phyloP scores from a whole-genome alignment of 2,888 invertebrate genomes.

The Amiota communis region DNA sequence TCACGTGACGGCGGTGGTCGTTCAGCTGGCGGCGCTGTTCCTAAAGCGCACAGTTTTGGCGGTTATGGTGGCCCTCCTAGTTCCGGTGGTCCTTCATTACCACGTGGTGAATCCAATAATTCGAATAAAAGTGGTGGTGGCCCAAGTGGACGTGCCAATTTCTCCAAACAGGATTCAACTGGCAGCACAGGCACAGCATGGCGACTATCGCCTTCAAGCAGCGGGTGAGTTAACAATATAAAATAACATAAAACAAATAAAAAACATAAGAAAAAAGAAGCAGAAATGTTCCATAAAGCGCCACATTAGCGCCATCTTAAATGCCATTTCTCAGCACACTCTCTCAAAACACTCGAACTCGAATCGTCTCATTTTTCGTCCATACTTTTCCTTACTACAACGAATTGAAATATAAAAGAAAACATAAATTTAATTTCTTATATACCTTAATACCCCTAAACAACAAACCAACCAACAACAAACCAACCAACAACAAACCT shows the following conservation, averaged over 20 bases:
- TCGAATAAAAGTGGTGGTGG: constrained; percentile 76
- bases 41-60: constrained; percentile 91
- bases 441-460: constrained; percentile 24
- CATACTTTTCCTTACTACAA: neutral
- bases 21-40: constrained; percentile 75
- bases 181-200: constrained; percentile 70
- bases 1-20: constrained; percentile 72
- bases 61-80: constrained; percentile 79
- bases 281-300: neutral
- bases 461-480: constrained; percentile 35
- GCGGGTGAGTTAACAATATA: constrained; percentile 68
- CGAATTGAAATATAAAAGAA: neutral
- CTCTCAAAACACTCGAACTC: neutral
- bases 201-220: constrained; percentile 73
- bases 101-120: constrained; percentile 79
- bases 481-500: constrained; percentile 29
- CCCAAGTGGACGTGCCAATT: constrained; percentile 75
- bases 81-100: constrained; percentile 76
- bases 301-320: no score
- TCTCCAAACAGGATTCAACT: constrained; percentile 80
- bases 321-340: no score
- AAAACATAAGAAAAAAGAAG: neutral
- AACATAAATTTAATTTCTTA: constrained; percentile 19
- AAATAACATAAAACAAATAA: neutral
- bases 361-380: neutral